A percentile compares a stretch with the other conserved stretches of the same genome.
These are phyloP conservation scores for Chrysocyon brachyurus DNA, from an alignment of 2,797 vertebrate species.

Conservation along the genomic window DNA sequence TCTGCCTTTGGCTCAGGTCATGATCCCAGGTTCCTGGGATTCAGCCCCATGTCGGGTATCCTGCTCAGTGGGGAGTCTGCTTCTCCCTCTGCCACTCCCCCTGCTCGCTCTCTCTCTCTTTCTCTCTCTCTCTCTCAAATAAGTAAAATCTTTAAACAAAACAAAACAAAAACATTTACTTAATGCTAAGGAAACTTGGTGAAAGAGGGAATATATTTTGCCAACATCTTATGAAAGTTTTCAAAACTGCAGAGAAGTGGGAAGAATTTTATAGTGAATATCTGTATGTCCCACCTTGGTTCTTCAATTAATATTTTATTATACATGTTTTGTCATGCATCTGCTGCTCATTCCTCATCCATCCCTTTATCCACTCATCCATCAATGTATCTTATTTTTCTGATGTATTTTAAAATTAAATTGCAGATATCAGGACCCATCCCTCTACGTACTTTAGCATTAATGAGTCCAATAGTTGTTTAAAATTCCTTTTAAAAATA, in stretches of 20 bases:
- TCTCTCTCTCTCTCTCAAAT: no score
- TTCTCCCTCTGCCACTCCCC: no score
- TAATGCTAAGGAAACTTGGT: conserved; percentile 12
- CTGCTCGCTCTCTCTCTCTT: no score
- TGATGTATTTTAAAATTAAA: background rate
- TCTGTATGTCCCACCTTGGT: background rate
- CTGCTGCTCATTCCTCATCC: background rate
- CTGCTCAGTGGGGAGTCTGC: no score
- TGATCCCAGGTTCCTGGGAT: no score
- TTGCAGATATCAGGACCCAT: background rate
- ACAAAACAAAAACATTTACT: background rate
- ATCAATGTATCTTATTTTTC: background rate
- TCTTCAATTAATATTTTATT: conserved; percentile 1
- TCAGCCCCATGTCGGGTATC: no score
- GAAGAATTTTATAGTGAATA: background rate
- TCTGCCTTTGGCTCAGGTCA: no score
- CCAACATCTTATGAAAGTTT: background rate
- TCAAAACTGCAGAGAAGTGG: background rate
- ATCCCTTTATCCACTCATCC: background rate
- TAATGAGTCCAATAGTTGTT: background rate
- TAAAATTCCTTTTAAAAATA: background rate
- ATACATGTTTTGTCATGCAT: background rate
- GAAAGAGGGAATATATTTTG: background rate
- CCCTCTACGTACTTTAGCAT: background rate
- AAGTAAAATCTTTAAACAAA: no score